A percentile compares a stretch with the other conserved stretches of the same genome.
These are phyloP conservation scores for sheep (Ovis aries) DNA, from an alignment of 2,113 vertebrate species.

Conservation along the genomic window DNA sequence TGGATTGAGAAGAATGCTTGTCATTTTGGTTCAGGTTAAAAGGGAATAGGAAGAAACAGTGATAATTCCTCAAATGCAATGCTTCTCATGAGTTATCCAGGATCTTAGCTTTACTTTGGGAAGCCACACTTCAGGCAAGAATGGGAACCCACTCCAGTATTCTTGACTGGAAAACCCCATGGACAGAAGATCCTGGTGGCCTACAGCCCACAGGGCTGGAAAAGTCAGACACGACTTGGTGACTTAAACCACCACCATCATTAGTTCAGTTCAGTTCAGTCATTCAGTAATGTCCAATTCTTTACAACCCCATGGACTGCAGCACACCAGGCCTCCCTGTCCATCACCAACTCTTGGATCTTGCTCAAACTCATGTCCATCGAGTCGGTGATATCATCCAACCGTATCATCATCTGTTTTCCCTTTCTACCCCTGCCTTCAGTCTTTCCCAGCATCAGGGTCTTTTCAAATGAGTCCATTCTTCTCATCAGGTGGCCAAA, in stretches of 20 bases:
- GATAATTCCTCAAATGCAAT: neutral
- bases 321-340: neutral
- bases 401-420: neutral
- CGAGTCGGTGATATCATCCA: rapidly evolving
- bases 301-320: neutral
- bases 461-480: neutral
- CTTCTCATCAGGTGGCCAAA: neutral
- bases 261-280: neutral
- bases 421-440: neutral
- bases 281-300: neutral
- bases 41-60: neutral
- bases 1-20: neutral
- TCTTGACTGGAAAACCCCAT: neutral
- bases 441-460: neutral
- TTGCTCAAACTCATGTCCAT: neutral
- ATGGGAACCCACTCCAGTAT: neutral
- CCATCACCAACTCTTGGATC: neutral
- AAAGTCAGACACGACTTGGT: neutral
- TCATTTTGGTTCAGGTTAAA: neutral
- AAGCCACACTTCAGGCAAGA: neutral
- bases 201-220: neutral
- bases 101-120: neutral
- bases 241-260: neutral
- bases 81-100: neutral
- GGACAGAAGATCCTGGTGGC: neutral